These are phyloP conservation scores for Phrynocephalus forsythii DNA, from an alignment of 2,797 vertebrate species.

Conservation along the genomic window DNA sequence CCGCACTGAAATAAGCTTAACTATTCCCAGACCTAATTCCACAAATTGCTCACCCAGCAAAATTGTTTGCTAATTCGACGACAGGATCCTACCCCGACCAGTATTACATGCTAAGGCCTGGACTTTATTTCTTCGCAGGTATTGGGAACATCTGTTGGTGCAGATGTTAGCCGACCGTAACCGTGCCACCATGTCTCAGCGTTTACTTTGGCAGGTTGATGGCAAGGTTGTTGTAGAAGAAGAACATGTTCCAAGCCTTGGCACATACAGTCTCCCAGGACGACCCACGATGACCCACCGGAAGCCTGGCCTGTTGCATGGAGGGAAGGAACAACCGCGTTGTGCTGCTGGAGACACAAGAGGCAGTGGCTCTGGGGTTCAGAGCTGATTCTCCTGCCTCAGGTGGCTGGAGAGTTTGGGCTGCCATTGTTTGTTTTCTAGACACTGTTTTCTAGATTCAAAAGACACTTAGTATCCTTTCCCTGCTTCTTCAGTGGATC, in stretches of 20 bases:
- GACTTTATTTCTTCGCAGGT: neutral
- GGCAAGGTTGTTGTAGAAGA: neutral
- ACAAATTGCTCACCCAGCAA: slow-evolving; percentile 17
- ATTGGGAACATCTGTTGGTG: neutral
- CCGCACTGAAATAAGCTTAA: slow-evolving; percentile 22
- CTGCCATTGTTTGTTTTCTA: neutral
- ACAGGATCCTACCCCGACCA: neutral
- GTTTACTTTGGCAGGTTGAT: neutral
- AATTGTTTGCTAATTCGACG: neutral
- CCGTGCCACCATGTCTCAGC: neutral
- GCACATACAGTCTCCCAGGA: neutral
- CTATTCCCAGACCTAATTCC: neutral
- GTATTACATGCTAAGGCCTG: neutral
- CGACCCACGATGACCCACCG: neutral
- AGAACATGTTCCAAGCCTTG: neutral
- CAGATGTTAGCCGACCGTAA: too few species aligned
- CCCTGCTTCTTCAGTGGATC: too few species aligned
- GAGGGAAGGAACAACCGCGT: neutral
- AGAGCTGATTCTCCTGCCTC: neutral
- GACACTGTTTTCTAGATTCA: too few species aligned
- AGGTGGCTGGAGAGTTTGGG: neutral
- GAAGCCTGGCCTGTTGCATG: neutral
- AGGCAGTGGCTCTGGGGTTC: neutral
- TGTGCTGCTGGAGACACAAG: neutral
- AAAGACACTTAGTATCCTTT: too few species aligned